A percentile compares a stretch with the other conserved stretches of the same genome.
Conservation (phyloP, 1,140 invertebrate species). For the Drosophila pectinifera region DNA sequence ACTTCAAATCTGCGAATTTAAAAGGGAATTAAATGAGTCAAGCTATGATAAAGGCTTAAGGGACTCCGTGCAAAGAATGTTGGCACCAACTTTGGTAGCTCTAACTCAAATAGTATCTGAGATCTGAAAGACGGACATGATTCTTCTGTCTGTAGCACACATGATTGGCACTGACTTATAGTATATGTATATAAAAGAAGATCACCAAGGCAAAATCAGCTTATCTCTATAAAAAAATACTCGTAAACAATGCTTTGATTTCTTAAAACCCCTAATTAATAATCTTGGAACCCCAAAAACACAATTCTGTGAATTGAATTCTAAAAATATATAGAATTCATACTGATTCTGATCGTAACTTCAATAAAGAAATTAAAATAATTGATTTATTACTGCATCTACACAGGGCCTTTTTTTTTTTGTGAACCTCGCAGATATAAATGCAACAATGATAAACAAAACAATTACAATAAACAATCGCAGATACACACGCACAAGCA, state of each 20-base stretch:
- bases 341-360: background rate
- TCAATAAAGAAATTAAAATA: slow-evolving; percentile 33
- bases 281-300: background rate
- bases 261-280: background rate
- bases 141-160: too few relatives aligned
- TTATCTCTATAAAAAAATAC: background rate
- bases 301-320: background rate
- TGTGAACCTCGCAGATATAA: slow-evolving; percentile 26
- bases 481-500: slow-evolving; percentile 3
- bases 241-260: background rate
- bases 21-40: background rate
- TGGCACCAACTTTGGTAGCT: background rate
- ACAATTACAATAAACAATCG: slow-evolving; percentile 65
- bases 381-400: slow-evolving; percentile 53
- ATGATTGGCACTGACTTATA: too few relatives aligned
- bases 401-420: background rate
- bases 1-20: background rate
- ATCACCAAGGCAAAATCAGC: background rate
- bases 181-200: background rate
- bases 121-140: too few relatives aligned
- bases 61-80: background rate
- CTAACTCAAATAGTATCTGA: too few relatives aligned
- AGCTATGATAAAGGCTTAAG: too few relatives aligned
- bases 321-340: background rate
- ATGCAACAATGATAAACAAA: slow-evolving; percentile 63